Base-by-base conservation (phyloP, 1,140 invertebrate genomes). In the Pomacea maculata region DNA sequence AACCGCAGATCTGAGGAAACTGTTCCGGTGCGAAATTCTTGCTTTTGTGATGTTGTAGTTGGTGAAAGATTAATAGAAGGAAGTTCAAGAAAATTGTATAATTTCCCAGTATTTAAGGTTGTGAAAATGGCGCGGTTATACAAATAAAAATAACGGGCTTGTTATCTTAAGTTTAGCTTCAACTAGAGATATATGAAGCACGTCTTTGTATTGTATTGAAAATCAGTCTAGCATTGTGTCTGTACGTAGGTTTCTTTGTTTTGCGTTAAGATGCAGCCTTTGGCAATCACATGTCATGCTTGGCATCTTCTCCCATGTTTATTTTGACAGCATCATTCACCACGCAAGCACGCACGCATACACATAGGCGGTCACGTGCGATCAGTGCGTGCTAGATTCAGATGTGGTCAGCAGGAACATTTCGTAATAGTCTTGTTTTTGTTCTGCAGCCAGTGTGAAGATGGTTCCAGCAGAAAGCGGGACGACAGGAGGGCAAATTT, bases 1-100 rank as follows among this genome's bases (percentile, higher is more conserved):
- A 77, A 52, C 29, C 10, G 52, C 57, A 67, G 75, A 77, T 67
- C 25, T 34, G 29, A 77, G 63, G 45, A 45, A 77, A 52, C 34
- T 65, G 29, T 5, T 17, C 17, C 10, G 52, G 61, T 52, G 34
- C 64, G 14, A 17, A 29, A 11, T 6, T 63, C 14, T 7, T 34
- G 45, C 29, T 77, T 29, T 17, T 21, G 8, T 73, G 29, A 8
- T 5, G 3, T 57, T 57, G 14, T 25, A 15, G 57, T 29, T 34
- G 29, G 15, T 45, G n/a, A 72, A 34, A 52, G 71, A 45, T 45
- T 45, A 45, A 45, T 45, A 0, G 34, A 45, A 45, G 34, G 34
- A 45, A 61, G 57, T 61, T 4, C 11, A 61, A 14, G 57, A 14
- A 8, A 14, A 61, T 6, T 61, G 57, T 0, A 61, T 3, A 61